Base-by-base conservation (phyloP, 2,113 vertebrate species). In the Mustela lutreola region DNA sequence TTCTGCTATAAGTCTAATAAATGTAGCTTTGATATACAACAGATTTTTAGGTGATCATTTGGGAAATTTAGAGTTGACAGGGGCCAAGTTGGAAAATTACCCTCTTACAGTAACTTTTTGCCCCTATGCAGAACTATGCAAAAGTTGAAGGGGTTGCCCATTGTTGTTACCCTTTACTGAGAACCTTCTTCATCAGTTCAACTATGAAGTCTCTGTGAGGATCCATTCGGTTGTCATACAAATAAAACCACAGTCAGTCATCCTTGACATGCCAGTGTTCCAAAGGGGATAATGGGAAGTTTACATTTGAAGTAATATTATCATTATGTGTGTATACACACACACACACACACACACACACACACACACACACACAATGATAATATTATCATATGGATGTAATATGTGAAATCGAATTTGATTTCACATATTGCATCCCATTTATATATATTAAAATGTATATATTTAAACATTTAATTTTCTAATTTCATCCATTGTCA, bases 301-400 rank as follows among this genome's bases (percentile, higher is more conserved):
- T 15, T n/a, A 67, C 22, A 15, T 75, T 78, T 86, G 75, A 85
- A 97, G 89, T 79, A 91, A 62, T 18, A 93, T 60, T 94, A 45
- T 42, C 39, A 76, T 70, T 67, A 28, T 45, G 22, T n/a, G 11
- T 48, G 45, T 48, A 2, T 48, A 48, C 10, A 48, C 10, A 36
- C 10, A 48, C 10, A 36, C 10, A 48, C 10, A 48, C 45, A 48
- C 45, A 48, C 45, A 48, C 45, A 48, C 45, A 48, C 45, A 48
- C 11, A 48, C 48, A 48, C 48, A 48, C 48, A 48, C 48, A 11
- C 48, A 50, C 2, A 50, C 4, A 10, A 48, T 48, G 45, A 48
- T 45, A 45, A 45, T 48, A 10, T 48, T 48, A 48, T 48, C 45
- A 2, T 48, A 48, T 11, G 45, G 45, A 48, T 48, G 45, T 48